Percentiles rank a stretch among this genome's conserved stretches.
Conservation (phyloP, 1,140 invertebrate genomes). For the Atta cephalotes region DNA sequence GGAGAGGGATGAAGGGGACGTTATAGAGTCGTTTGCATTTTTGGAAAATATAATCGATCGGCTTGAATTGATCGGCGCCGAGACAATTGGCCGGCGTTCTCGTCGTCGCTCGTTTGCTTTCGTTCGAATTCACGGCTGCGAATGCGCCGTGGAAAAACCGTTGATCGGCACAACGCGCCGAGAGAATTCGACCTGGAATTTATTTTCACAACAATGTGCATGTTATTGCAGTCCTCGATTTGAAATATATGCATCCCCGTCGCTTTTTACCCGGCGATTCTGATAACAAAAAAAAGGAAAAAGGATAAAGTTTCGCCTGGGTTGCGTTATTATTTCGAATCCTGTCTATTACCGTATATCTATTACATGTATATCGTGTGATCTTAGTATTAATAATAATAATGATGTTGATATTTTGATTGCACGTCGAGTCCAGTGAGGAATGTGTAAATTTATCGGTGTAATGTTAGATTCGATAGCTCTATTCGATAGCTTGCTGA, state of each 20-base stretch:
- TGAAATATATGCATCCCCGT: slow-evolving; percentile 45
- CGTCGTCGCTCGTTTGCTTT: slow-evolving; percentile 57
- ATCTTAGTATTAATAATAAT: neutral
- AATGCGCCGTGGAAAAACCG: slow-evolving; percentile 64
- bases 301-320: too few relatives aligned
- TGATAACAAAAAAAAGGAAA: slow-evolving; percentile 2
- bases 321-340: neutral
- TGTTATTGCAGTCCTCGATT: slow-evolving; percentile 65
- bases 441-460: neutral
- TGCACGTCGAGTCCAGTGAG: neutral
- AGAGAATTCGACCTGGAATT: slow-evolving; percentile 63
- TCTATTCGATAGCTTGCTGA: too few relatives aligned
- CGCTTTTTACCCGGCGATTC: neutral
- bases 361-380: too few relatives aligned
- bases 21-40: slow-evolving; percentile 57
- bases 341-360: neutral
- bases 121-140: slow-evolving; percentile 44
- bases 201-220: slow-evolving; percentile 69
- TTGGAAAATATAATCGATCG: slow-evolving; percentile 69
- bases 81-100: slow-evolving; percentile 47
- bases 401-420: neutral
- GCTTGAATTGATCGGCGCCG: slow-evolving; percentile 57
- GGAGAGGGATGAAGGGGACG: slow-evolving; percentile 5
- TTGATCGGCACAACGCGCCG: slow-evolving; percentile 47
- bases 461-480: neutral